Conservation (phyloP, 1,140 invertebrate species). For the Heliconius nattereri region DNA sequence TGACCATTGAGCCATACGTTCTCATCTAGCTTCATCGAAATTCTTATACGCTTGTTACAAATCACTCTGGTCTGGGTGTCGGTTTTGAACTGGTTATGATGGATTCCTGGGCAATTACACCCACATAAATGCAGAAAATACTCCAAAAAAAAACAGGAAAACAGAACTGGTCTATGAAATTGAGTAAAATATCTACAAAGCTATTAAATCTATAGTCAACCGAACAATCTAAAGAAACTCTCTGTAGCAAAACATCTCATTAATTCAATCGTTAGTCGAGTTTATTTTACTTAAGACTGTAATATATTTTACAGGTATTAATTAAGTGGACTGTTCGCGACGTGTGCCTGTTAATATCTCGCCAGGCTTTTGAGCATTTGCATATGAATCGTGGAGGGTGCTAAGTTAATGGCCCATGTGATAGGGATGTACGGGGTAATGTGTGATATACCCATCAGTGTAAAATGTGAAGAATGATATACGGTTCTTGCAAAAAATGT, state of each 20-base stretch:
- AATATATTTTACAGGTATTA: conserved; percentile 29
- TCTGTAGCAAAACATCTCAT: neutral
- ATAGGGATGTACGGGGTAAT: neutral
- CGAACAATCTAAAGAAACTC: neutral
- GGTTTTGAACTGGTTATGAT: no score
- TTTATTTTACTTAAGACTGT: conserved; percentile 28
- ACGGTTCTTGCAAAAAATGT: neutral
- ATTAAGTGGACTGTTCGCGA: conserved; percentile 19
- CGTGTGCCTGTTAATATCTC: conserved; percentile 24
- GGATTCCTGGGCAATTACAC: no score
- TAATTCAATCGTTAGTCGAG: conserved; percentile 20
- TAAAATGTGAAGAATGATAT: neutral
- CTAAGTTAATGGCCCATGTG: neutral
- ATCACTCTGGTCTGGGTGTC: no score
- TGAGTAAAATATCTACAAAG: no score
- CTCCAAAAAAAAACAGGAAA: no score
- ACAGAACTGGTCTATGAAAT: no score
- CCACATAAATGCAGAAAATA: no score
- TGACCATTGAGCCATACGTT: no score
- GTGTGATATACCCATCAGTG: neutral
- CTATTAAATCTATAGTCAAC: neutral
- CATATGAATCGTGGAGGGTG: conserved; percentile 23
- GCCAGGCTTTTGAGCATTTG: conserved; percentile 23
- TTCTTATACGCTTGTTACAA: no score
- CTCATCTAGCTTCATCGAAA: no score